Percentiles rank a stretch among this genome's conserved stretches.
Conservation (phyloP, 2,113 vertebrate genomes). For the Prunella fulvescens region DNA sequence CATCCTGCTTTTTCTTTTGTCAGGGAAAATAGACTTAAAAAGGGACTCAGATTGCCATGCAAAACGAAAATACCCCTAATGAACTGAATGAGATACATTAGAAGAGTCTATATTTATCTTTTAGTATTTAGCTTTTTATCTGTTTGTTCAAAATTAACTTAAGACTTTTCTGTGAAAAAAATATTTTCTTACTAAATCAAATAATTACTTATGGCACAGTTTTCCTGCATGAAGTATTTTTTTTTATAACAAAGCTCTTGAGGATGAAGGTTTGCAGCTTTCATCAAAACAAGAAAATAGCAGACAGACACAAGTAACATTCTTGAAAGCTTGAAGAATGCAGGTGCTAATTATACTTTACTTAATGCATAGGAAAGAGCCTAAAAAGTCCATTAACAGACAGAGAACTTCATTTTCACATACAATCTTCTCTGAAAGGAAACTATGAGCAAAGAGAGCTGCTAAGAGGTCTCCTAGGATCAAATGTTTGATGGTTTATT, state of each 20-base stretch:
- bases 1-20: neutral
- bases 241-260: neutral
- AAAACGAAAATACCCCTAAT: neutral
- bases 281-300: conserved; percentile 30
- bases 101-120: neutral
- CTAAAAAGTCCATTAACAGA: conserved; percentile 50
- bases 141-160: neutral
- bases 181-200: neutral
- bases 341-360: conserved; percentile 49
- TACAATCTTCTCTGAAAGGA: conserved; percentile 21
- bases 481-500: conserved; percentile 65
- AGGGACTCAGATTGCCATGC: neutral
- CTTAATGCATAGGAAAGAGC: conserved; percentile 8
- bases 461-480: conserved; percentile 54
- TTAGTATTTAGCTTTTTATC: neutral
- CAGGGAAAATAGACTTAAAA: neutral
- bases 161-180: neutral
- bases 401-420: conserved; percentile 57
- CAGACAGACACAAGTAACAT: conserved; percentile 6
- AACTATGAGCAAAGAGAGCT: conserved; percentile 33
- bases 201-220: neutral
- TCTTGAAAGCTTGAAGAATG: conserved; percentile 41
- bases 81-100: neutral
- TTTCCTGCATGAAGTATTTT: neutral
- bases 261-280: neutral